These are phyloP conservation scores for Tortricodes alternella DNA, from an alignment of 2,888 invertebrate species.

Conservation along the genomic window DNA sequence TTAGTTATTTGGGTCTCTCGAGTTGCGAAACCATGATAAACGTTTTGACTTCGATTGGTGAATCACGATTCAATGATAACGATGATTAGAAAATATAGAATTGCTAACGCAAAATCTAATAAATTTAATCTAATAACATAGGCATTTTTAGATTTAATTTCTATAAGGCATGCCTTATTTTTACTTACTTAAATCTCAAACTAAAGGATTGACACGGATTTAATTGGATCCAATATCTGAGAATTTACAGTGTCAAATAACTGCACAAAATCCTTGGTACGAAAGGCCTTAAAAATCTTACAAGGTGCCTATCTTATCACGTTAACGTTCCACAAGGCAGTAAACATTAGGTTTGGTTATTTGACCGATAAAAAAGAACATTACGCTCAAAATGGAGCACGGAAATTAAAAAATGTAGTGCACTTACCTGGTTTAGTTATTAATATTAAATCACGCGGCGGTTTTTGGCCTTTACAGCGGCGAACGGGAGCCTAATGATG, in stretches of 20 bases:
- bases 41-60: constrained; percentile 24
- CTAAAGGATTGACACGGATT: too few species aligned
- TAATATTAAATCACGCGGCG: constrained; percentile 32
- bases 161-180: too few species aligned
- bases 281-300: constrained; percentile 25
- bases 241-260: background rate
- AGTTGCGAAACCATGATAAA: constrained; percentile 26
- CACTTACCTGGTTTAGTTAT: constrained; percentile 29
- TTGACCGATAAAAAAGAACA: constrained; percentile 58
- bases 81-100: background rate
- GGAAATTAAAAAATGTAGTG: constrained; percentile 23
- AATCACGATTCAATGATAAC: constrained; percentile 30
- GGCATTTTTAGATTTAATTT: too few species aligned
- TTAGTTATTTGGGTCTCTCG: constrained; percentile 20
- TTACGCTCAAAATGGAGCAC: constrained; percentile 32
- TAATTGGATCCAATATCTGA: too few species aligned
- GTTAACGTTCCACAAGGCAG: constrained; percentile 41
- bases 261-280: background rate
- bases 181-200: too few species aligned
- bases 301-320: constrained; percentile 46
- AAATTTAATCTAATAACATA: too few species aligned
- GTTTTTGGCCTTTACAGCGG: constrained; percentile 42
- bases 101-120: background rate
- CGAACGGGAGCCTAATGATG: constrained; percentile 51
- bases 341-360: constrained; percentile 55